These are phyloP conservation scores for Salmo trutta DNA, from an alignment of 2,797 vertebrate species.

Conservation along the genomic window DNA sequence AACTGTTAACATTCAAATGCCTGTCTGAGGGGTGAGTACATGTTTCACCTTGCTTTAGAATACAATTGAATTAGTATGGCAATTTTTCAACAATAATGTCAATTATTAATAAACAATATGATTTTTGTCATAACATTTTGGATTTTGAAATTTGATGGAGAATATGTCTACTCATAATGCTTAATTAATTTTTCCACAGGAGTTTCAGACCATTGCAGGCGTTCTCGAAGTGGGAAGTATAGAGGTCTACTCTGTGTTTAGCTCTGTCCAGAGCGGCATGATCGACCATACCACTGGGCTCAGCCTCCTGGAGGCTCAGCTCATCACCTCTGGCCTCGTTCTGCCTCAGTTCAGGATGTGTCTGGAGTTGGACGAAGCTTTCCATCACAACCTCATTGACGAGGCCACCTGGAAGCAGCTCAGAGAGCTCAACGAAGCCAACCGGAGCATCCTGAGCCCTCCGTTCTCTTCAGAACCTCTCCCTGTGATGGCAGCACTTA, in stretches of 20 bases:
- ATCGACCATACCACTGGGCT: constrained; percentile 78
- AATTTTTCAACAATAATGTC: background rate
- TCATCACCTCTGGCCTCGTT: constrained; percentile 73
- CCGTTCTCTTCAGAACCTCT: constrained; percentile 69
- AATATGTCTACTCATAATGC: constrained; percentile 21
- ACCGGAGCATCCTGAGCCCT: constrained; percentile 70
- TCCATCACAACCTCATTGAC: constrained; percentile 71
- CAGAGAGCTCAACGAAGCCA: constrained; percentile 72
- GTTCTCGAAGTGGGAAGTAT: constrained; percentile 74
- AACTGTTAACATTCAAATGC: constrained; percentile 87
- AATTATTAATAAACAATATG: constrained; percentile 6
- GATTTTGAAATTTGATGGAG: background rate
- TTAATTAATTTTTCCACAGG: constrained; percentile 72
- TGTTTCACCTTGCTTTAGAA: constrained; percentile 51
- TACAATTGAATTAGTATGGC: background rate
- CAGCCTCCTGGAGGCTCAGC: constrained; percentile 76
- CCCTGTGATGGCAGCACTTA: constrained; percentile 79
- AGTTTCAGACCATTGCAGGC: constrained; percentile 77
- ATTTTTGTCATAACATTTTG: constrained; percentile 11
- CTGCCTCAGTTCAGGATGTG: constrained; percentile 71
- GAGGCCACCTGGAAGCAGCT: constrained; percentile 72
- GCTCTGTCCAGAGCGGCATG: constrained; percentile 76
- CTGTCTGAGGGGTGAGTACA: constrained; percentile 89
- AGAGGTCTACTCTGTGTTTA: constrained; percentile 77
- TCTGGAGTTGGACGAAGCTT: constrained; percentile 77